phyloP scores from a whole-genome alignment of 2,797 vertebrate species.

The Vipera ursinii region DNA sequence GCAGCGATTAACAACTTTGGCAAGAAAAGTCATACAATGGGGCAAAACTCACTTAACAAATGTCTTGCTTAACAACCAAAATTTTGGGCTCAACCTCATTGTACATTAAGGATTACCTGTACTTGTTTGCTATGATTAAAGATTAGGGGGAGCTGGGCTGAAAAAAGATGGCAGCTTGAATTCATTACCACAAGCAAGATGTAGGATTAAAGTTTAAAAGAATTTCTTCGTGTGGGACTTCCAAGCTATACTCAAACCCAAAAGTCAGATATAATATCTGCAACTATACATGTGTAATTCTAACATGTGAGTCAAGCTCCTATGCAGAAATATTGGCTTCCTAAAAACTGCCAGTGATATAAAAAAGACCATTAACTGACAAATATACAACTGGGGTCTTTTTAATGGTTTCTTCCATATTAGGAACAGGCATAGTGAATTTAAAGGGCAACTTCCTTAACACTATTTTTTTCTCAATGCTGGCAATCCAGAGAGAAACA shows the following conservation, averaged over 20 bases:
- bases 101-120: no score
- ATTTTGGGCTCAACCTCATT: background rate
- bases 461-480: conserved; percentile 49
- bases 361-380: background rate
- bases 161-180: background rate
- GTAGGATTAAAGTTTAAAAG: background rate
- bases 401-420: background rate
- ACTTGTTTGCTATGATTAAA: background rate
- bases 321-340: background rate
- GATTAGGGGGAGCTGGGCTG: background rate
- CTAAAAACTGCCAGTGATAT: background rate
- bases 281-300: background rate
- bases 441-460: conserved; percentile 15
- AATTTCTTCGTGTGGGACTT: background rate
- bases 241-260: background rate
- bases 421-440: background rate
- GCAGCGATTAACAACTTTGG: background rate
- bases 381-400: background rate
- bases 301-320: background rate
- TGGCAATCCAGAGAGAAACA: conserved; percentile 65
- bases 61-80: background rate
- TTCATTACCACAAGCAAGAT: background rate
- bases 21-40: background rate
- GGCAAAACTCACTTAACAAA: background rate
- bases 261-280: background rate